Evolutionary conservation across 2,888 invertebrate species (phyloP).

Genomic region (Dinocampus coccinellae): DNA sequence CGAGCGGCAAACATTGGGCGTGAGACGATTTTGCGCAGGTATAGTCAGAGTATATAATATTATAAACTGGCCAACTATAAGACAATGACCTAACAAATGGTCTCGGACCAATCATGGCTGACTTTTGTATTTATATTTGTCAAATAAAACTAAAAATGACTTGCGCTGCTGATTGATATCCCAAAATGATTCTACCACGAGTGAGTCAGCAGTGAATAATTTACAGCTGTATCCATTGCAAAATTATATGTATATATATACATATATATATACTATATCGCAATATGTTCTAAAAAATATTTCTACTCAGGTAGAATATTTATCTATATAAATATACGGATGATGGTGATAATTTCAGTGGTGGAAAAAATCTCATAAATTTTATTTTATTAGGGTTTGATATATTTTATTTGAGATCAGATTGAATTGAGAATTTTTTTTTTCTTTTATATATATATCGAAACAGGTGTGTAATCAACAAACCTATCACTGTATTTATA

Average conservation of each 20-base stretch:
- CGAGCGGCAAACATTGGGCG: slow-evolving; percentile 30
- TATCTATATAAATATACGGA: too few species aligned
- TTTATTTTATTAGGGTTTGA: too few species aligned
- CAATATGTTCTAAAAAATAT: not conserved
- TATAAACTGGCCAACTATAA: slow-evolving; percentile 3
- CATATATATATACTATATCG: not conserved
- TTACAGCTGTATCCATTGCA: slow-evolving; percentile 3
- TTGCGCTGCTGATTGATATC: not conserved
- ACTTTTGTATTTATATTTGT: not conserved
- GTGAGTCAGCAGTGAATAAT: not conserved
- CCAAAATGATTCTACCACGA: not conserved
- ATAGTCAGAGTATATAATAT: slow-evolving; percentile 1
- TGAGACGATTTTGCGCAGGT: slow-evolving; percentile 2
- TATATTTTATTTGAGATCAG: too few species aligned
- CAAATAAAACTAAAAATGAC: not conserved
- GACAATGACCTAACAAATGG: not conserved
- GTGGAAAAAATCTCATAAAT: too few species aligned
- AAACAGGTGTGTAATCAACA: too few species aligned
- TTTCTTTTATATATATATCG: too few species aligned
- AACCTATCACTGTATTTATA: too few species aligned
- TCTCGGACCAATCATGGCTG: not conserved
- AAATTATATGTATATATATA: not conserved
- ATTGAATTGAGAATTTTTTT: too few species aligned
- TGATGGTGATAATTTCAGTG: too few species aligned
- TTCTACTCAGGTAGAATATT: not conserved